Base-by-base conservation (phyloP, 2,888 invertebrate genomes). In the Panopea generosa region DNA sequence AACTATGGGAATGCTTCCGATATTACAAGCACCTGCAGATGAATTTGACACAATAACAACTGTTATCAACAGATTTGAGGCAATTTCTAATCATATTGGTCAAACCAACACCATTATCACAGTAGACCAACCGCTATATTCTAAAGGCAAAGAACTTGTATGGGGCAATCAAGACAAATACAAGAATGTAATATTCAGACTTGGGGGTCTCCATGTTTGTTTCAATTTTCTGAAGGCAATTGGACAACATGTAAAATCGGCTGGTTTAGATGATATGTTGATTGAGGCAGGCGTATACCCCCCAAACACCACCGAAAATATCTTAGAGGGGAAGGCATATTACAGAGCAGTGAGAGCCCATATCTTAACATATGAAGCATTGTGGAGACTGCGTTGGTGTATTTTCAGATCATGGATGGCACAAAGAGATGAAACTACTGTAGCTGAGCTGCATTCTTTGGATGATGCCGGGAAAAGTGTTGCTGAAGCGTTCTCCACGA, bases 1-100 rank as follows among this genome's bases (percentile, higher is more conserved):
- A 6, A 60, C 59, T 2, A 33, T 40, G 11, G 68, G 60, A 40
- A 59, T 68, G 60, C 40, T 68, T 3, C 45, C 45, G 9, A 74
- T 74, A 26, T 45, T 74, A 18, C 63, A 61, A 29, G 66, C 77
- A 59, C 71, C 77, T 49, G 72, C 71, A 24, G 67, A 77, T 77
- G 57, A 57, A 3, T 62, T 55, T 55, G 62, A 77, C 40, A 77
- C 76, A 16, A 56, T 76, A 6, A 57, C 60, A 6, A 71, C 76
- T 7, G 47, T 76, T 3, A 67, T 71, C 2, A 45, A 65, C 20
- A 33, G 56, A 24, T 76, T 66, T 52, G 33, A 38, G 2, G 22
- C 38, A 27, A 76, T 76, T 11, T 38, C 43, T n/a, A 33, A 33
- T 22, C 27, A 50, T 43, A 1, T 67, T 47, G 76, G 71, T 1